Conservation (phyloP, 1,140 invertebrate species). For the Camponotus floridanus region DNA sequence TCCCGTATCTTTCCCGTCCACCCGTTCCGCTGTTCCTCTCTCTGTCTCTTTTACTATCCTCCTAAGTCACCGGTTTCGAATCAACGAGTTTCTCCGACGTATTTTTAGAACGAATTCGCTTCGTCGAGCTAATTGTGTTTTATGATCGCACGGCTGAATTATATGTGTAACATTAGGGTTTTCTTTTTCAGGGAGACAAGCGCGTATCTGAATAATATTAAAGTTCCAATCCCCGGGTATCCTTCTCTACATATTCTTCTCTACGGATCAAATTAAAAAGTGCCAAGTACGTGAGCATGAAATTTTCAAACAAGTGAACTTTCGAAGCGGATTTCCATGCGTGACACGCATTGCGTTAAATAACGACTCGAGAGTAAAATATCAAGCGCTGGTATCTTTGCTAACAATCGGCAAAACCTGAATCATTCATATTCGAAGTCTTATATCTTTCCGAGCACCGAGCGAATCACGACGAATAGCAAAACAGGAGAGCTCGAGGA, state of each 20-base stretch:
- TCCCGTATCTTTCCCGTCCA: neutral
- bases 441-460: neutral
- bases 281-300: neutral
- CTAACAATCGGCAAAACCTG: neutral
- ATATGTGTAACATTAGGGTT: neutral
- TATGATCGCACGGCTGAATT: slow-evolving; percentile 8
- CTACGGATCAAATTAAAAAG: neutral
- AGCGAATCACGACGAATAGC: slow-evolving; percentile 21
- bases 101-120: slow-evolving; percentile 8
- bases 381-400: neutral
- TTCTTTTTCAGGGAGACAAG: neutral
- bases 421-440: neutral
- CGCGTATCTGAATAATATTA: neutral
- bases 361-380: neutral
- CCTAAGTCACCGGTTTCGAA: slow-evolving; percentile 18
- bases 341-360: neutral
- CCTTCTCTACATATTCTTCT: neutral
- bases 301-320: neutral
- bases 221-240: neutral
- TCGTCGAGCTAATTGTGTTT: slow-evolving; percentile 46
- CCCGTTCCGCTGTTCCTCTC: slow-evolving; percentile 1
- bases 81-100: slow-evolving; percentile 27
- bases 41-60: slow-evolving; percentile 49
- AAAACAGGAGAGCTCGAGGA: slow-evolving; percentile 15
- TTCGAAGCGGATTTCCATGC: neutral